Base-by-base conservation (phyloP, 2,888 invertebrate genomes). In the Helicoverpa assulta region DNA sequence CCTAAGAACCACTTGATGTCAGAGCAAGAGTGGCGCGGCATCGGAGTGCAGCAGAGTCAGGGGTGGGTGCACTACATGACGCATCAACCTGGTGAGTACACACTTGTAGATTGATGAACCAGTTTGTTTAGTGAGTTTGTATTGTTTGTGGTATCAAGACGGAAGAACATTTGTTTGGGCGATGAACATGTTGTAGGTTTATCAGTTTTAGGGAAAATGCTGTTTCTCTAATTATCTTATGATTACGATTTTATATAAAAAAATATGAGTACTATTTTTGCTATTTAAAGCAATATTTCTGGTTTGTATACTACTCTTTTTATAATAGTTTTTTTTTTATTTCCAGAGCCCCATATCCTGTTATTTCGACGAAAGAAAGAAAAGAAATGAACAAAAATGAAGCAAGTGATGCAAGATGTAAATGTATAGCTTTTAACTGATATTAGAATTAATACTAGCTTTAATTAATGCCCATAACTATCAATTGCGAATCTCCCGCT, bases 21-120 rank as follows among this genome's bases (percentile, higher is more conserved):
- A 0, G 99, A 99, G 92, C 96, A 97, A 57, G 99, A 99, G 94
- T 99, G 99, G 99, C 96, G 99, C 87, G 96, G 97, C 67, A 97
- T 99, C 77, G 99, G 99, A 0, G 99, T 99, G 0, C 99, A 99
- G 92, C 99, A 99, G 92, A 99, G 99, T 86, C 98, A 98, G 85
- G 99, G 99, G 61, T 99, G 99, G 99, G 97, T 98, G 16, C 99
- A 99, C 93, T 99, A 99, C 86, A 99, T 99, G 99, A 98, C 97
- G 79, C 99, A 99, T 92, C 97, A 98, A 86, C 99, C 99, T 89
- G 98, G 98, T 98, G 94, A 87, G 90, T 71, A 50, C 12, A 40
- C 4, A 40, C 40, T 40, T 14, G 40, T 40, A 40, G 40, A 40
- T 40, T 40, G 14, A 4, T n/a, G n/a, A 47, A 47, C 6, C 6